Base-by-base conservation (phyloP, 2,888 invertebrate species). In the Laspeyria flexula region DNA sequence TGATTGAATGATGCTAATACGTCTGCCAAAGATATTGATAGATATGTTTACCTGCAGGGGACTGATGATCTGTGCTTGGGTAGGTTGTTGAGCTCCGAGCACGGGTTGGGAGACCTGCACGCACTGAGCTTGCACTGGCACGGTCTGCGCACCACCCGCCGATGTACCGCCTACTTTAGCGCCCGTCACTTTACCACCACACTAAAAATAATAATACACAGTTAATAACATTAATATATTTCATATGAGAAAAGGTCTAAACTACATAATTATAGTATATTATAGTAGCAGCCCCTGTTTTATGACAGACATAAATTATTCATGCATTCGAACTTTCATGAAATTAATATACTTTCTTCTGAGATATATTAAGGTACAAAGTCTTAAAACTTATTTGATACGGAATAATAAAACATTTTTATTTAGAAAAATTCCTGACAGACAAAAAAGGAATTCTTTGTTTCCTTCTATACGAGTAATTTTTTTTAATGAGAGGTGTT, bases 61-160 rank as follows among this genome's bases (percentile, higher is more conserved):
- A 73, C 95, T 95, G 63, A 96, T 94, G 66, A 96, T 94, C 84
- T 96, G 96, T 25, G 96, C 94, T 48, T 95, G 95, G 1, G 95
- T 93, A 3, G 94, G 95, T 25, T 95, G 95, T 74, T 94, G 94
- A 1, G 93, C 85, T 37, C 94, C 93, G 21, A 95, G 88, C 88
- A 96, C 94, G 0, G 95, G 95, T 74, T 95, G 95, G 11, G 95
- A 95, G 0, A 95, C 95, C 76, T 95, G 95, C 47, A 95, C 95
- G 81, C 95, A 95, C 77, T 95, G 95, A 61, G 95, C 93, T 56
- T 94, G 93, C 50, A 94, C 93, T 49, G 73, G 93, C 64, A 93
- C 78, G 12, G 93, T 86, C 70, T 73, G 93, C 63, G 82, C 62
- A 61, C 80, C 57, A 69, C 82, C 73, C 76, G 81, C 51, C 6